These are phyloP conservation scores for Aphelenchoides avenae DNA, from an alignment of 1,140 invertebrate species.

Conservation along the genomic window DNA sequence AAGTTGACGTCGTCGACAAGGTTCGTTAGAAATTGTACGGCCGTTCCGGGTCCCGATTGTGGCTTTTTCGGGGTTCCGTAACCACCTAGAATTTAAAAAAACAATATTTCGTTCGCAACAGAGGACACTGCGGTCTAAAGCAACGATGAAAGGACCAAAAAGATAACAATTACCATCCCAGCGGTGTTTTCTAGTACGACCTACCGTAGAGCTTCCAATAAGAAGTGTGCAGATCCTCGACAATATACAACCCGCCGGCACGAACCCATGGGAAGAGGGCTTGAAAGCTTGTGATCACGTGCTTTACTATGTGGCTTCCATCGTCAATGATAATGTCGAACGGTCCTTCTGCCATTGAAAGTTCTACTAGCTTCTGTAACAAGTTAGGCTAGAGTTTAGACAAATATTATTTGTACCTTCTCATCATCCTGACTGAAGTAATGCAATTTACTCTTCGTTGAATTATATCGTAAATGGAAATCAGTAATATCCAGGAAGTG, in stretches of 20 bases:
- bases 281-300: conserved; percentile 7
- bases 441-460: conserved; percentile 10
- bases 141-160: no score
- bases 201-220: conserved; percentile 9
- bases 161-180: no score
- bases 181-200: no score
- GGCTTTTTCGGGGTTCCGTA: not conserved
- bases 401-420: no score
- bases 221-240: conserved; percentile 11
- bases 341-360: not conserved
- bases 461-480: not conserved
- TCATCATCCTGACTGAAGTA: conserved; percentile 7
- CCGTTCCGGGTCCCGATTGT: not conserved
- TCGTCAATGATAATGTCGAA: conserved; percentile 17
- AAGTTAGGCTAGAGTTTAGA: no score
- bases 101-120: no score
- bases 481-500: conserved; percentile 14
- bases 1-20: conserved; percentile 11
- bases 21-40: conserved; percentile 5
- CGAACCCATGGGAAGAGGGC: conserved; percentile 6
- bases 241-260: conserved; percentile 11
- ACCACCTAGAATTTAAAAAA: no score
- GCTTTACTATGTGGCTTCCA: conserved; percentile 4
- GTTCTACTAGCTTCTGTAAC: conserved; percentile 1
- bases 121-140: no score